A percentile compares a stretch with the other conserved stretches of the same genome.
These are phyloP conservation scores for Pteropus alecto DNA, from an alignment of 2,113 vertebrate species.

Conservation along the genomic window DNA sequence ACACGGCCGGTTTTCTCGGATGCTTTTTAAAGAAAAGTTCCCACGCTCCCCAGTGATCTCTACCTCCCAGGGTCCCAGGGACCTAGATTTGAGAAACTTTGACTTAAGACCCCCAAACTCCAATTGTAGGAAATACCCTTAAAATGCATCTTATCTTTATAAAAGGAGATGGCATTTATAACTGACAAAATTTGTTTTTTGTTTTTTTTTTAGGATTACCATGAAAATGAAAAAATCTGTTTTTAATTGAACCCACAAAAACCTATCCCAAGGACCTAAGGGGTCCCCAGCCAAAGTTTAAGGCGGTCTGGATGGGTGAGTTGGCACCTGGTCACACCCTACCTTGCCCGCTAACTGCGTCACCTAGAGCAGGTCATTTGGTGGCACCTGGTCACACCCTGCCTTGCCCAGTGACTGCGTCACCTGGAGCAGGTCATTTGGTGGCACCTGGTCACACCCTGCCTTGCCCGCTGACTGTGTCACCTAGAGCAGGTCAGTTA, in stretches of 20 bases:
- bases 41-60: background rate
- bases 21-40: background rate
- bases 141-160: background rate
- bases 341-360: too few relatives aligned
- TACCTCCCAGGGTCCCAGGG: background rate
- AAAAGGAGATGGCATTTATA: background rate
- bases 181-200: too few relatives aligned
- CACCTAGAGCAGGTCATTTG: background rate
- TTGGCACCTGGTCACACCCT: background rate
- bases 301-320: background rate
- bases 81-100: background rate
- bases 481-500: background rate
- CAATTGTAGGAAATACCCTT: background rate
- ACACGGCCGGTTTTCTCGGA: background rate
- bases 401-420: too few relatives aligned
- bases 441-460: background rate
- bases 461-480: too few relatives aligned
- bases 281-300: background rate
- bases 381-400: background rate
- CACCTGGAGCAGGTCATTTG: background rate
- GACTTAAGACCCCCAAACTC: background rate
- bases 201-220: background rate
- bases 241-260: background rate
- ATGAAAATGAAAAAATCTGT: background rate
- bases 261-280: background rate